A percentile compares a stretch with the other conserved stretches of the same genome.
Conservation (phyloP, 1,140 invertebrate genomes). For the Micrasema minimum region DNA sequence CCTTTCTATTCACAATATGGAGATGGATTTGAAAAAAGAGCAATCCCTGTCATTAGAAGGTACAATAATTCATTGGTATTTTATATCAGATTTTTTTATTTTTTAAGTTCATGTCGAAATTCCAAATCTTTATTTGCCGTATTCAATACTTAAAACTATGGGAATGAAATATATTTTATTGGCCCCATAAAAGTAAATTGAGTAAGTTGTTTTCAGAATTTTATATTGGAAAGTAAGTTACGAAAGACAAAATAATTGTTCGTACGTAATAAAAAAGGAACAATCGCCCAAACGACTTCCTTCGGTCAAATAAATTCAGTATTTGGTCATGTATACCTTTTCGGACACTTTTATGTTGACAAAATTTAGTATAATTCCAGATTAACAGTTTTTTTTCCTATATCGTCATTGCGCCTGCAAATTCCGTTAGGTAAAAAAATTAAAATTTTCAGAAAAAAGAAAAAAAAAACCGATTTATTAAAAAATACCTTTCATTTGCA, state of each 20-base stretch:
- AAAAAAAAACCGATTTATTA: too few species aligned
- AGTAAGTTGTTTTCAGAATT: not conserved
- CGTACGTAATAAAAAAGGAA: slow-evolving; percentile 19
- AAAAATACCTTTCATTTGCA: too few species aligned
- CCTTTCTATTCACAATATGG: not conserved
- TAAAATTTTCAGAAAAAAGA: too few species aligned
- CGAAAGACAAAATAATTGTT: slow-evolving; percentile 26
- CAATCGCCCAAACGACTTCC: slow-evolving; percentile 5
- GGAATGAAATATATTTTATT: not conserved
- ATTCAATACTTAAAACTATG: not conserved
- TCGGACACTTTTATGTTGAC: too few species aligned
- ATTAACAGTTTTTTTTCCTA: too few species aligned
- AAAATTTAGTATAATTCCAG: too few species aligned
- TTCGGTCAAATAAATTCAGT: too few species aligned
- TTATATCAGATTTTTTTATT: not conserved
- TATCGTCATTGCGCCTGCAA: too few species aligned
- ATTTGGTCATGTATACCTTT: too few species aligned
- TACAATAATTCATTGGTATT: not conserved
- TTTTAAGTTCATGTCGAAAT: not conserved
- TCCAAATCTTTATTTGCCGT: not conserved
- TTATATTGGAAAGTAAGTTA: slow-evolving; percentile 20
- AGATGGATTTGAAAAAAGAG: slow-evolving; percentile 28
- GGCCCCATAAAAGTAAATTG: not conserved
- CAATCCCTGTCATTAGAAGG: slow-evolving; percentile 13
- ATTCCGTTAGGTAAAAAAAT: too few species aligned